Conservation (phyloP, 2,888 invertebrate species). For the Drosophila merina region DNA sequence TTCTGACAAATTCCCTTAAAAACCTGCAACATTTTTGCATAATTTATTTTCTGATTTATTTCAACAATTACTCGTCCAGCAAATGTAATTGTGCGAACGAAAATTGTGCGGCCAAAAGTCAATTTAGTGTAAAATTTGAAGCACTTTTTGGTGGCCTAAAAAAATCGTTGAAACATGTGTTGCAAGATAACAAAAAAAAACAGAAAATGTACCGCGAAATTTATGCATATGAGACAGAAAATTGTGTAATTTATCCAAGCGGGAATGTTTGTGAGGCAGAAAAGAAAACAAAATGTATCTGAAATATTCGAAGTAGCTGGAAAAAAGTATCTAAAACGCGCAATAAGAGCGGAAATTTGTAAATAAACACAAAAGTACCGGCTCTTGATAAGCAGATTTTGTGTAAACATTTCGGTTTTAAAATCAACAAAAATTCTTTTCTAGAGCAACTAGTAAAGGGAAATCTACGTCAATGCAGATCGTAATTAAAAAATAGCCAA, state of each 20-base stretch:
- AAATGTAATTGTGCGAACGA: slow-evolving; percentile 75
- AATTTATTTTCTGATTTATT: slow-evolving; percentile 49
- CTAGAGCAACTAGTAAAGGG: slow-evolving; percentile 9
- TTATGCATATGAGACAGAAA: slow-evolving; percentile 66
- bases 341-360: slow-evolving; percentile 32
- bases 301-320: slow-evolving; percentile 49
- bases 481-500: slow-evolving; percentile 35
- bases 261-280: slow-evolving; percentile 16
- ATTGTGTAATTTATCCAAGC: slow-evolving; percentile 51
- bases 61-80: slow-evolving; percentile 36
- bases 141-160: slow-evolving; percentile 37
- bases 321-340: slow-evolving; percentile 2
- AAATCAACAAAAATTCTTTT: slow-evolving; percentile 37
- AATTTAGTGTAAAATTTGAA: slow-evolving; percentile 76
- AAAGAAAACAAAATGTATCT: slow-evolving; percentile 38
- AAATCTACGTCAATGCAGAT: slow-evolving; percentile 14
- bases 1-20: slow-evolving; percentile 9
- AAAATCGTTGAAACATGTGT: slow-evolving; percentile 58
- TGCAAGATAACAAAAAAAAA: slow-evolving; percentile 37
- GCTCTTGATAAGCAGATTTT: slow-evolving; percentile 43
- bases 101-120: slow-evolving; percentile 63
- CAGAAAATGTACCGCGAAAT: slow-evolving; percentile 45
- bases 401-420: slow-evolving; percentile 56
- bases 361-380: slow-evolving; percentile 40
- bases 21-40: slow-evolving; percentile 5